Conservation (phyloP, 1,140 invertebrate species). For the Vanessa atalanta region DNA sequence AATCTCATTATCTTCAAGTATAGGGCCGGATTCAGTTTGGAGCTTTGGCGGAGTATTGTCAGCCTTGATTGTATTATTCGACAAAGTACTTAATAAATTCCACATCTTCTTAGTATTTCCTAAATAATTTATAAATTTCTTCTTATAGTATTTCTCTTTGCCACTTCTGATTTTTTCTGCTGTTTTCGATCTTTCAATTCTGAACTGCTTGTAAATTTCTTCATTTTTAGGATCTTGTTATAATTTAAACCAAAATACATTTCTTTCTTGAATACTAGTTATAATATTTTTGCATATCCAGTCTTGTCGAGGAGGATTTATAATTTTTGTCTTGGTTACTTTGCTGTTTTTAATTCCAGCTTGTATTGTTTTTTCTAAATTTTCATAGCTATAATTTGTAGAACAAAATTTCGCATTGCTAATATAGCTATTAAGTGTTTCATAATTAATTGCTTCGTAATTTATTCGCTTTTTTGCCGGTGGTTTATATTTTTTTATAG, state of each 20-base stretch:
- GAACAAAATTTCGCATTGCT: constrained; percentile 7
- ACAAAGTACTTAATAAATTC: constrained; percentile 15
- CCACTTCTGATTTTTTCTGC: constrained; percentile 13
- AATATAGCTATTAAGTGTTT: constrained; percentile 11
- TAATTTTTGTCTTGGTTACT: constrained; percentile 19
- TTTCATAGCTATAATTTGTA: constrained; percentile 14
- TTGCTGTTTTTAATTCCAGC: constrained; percentile 30
- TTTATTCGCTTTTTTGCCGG: constrained; percentile 17
- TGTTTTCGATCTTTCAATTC: constrained; percentile 16
- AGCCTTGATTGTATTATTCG: constrained; percentile 9
- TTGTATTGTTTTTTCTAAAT: constrained; percentile 14
- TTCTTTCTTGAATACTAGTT: constrained; percentile 13
- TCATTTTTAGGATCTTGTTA: constrained; percentile 14
- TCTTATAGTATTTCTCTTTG: constrained; percentile 16
- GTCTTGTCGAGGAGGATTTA: constrained; percentile 18
- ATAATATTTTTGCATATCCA: constrained; percentile 8
- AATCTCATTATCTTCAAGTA: constrained; percentile 22
- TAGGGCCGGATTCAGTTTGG: constrained; percentile 12
- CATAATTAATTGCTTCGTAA: constrained; percentile 22
- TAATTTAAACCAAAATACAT: constrained; percentile 14
- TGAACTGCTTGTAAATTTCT: constrained; percentile 10
- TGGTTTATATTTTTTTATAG: no score
- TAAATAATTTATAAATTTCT: constrained; percentile 11
- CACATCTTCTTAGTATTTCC: constrained; percentile 17
- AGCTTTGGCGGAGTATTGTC: constrained; percentile 16